Conservation (phyloP, 2,888 invertebrate species). For the Pseudoips prasinana region DNA sequence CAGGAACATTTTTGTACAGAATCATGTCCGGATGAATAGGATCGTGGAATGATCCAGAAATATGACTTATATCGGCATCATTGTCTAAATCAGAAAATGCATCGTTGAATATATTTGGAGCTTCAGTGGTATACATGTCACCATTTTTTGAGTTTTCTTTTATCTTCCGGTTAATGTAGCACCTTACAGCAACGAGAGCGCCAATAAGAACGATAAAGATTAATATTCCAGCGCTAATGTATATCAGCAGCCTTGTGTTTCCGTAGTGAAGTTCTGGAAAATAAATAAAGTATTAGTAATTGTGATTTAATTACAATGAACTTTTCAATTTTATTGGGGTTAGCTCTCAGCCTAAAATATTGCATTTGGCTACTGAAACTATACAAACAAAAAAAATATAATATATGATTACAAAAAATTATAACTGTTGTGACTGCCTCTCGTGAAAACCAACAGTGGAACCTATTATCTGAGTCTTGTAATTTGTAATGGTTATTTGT, state of each 20-base stretch:
- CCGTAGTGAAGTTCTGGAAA: slow-evolving; percentile 39
- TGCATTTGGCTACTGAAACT: too few relatives aligned
- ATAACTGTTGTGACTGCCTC: too few relatives aligned
- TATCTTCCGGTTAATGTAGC: slow-evolving; percentile 46
- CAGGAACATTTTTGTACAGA: slow-evolving; percentile 64
- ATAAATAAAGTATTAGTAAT: too few relatives aligned
- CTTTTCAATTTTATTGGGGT: too few relatives aligned
- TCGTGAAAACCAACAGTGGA: too few relatives aligned
- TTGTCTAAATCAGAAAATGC: slow-evolving; percentile 70
- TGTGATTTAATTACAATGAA: slow-evolving; percentile 16
- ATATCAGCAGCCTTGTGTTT: slow-evolving; percentile 40
- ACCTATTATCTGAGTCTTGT: too few relatives aligned
- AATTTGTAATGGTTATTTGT: too few relatives aligned
- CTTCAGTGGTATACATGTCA: slow-evolving; percentile 71
- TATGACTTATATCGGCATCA: slow-evolving; percentile 69
- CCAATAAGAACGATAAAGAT: slow-evolving; percentile 42
- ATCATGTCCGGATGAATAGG: slow-evolving; percentile 75
- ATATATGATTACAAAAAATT: too few relatives aligned
- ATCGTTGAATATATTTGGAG: slow-evolving; percentile 71
- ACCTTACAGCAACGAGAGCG: slow-evolving; percentile 46
- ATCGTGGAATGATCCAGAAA: slow-evolving; percentile 74
- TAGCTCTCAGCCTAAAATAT: too few relatives aligned
- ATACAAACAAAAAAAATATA: too few relatives aligned
- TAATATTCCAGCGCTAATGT: slow-evolving; percentile 46
- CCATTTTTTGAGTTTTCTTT: slow-evolving; percentile 61